These are phyloP conservation scores for Selenia dentaria DNA, from an alignment of 2,888 invertebrate genomes.

Conservation along the genomic window DNA sequence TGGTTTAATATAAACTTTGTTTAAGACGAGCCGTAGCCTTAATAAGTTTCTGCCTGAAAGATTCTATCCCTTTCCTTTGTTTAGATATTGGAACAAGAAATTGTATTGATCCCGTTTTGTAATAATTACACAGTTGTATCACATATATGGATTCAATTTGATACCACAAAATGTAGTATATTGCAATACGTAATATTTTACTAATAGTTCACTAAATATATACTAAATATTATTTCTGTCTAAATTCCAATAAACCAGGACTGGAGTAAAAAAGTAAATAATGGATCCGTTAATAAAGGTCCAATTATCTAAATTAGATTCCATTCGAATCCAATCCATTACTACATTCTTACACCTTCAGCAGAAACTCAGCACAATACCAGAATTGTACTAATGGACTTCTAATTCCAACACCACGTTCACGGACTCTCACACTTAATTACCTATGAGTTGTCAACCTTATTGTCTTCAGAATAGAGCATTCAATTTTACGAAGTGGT, in stretches of 20 bases:
- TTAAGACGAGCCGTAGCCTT: constrained; percentile 18
- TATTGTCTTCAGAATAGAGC: neutral
- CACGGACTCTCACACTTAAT: constrained; percentile 15
- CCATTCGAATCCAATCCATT: constrained; percentile 17
- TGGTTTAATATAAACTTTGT: constrained; percentile 24
- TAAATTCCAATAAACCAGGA: too few species aligned
- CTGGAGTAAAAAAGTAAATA: neutral
- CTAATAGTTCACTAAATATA: too few species aligned
- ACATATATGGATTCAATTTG: too few species aligned
- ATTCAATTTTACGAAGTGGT: neutral
- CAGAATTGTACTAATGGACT: constrained; percentile 19
- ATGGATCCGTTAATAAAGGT: constrained; percentile 1
- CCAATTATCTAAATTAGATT: constrained; percentile 13
- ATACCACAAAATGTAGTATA: too few species aligned
- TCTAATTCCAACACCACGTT: constrained; percentile 19
- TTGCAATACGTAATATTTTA: too few species aligned
- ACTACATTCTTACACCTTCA: constrained; percentile 19
- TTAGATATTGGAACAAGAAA: constrained; percentile 12
- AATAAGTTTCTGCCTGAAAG: constrained; percentile 21
- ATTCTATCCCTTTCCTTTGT: constrained; percentile 14
- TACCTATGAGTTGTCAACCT: neutral
- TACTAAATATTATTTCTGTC: too few species aligned
- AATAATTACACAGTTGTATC: too few species aligned
- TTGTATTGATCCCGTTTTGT: constrained; percentile 10
- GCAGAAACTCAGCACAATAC: constrained; percentile 17